Evolutionary conservation across 2,888 invertebrate genomes (phyloP).

Genomic region (Spilosoma lubricipeda): DNA sequence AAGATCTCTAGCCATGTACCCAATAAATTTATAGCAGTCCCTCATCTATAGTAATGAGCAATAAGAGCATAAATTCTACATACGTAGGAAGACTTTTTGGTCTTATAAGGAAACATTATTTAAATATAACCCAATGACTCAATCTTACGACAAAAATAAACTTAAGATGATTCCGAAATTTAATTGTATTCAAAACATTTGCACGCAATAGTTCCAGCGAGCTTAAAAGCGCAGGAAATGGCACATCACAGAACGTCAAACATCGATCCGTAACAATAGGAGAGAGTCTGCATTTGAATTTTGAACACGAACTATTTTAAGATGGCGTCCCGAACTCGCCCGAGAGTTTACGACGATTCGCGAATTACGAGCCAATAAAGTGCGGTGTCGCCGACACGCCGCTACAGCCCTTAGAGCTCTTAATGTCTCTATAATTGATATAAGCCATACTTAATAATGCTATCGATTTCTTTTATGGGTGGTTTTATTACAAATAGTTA

Average conservation of each 20-base stretch:
- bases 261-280: slow-evolving; percentile 58
- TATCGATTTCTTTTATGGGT: slow-evolving; percentile 49
- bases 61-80: slow-evolving; percentile 26
- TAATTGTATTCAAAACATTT: slow-evolving; percentile 43
- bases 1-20: slow-evolving; percentile 18
- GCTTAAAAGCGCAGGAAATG: slow-evolving; percentile 54
- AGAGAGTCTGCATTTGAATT: slow-evolving; percentile 59
- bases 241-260: slow-evolving; percentile 61
- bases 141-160: slow-evolving; percentile 40
- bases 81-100: slow-evolving; percentile 31
- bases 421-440: slow-evolving; percentile 73
- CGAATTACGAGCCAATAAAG: slow-evolving; percentile 76
- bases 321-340: slow-evolving; percentile 67
- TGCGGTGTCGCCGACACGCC: slow-evolving; percentile 67
- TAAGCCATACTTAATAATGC: slow-evolving; percentile 56
- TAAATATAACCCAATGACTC: slow-evolving; percentile 31
- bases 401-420: slow-evolving; percentile 66
- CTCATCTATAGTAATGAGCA: slow-evolving; percentile 22
- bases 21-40: slow-evolving; percentile 40
- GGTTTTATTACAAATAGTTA: slow-evolving; percentile 45
- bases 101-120: slow-evolving; percentile 14
- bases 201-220: slow-evolving; percentile 21
- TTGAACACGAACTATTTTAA: slow-evolving; percentile 72
- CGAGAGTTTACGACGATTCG: slow-evolving; percentile 71
- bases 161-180: slow-evolving; percentile 32